These are phyloP conservation scores for Elgaria multicarinata DNA, from an alignment of 2,113 vertebrate species.

Conservation along the genomic window DNA sequence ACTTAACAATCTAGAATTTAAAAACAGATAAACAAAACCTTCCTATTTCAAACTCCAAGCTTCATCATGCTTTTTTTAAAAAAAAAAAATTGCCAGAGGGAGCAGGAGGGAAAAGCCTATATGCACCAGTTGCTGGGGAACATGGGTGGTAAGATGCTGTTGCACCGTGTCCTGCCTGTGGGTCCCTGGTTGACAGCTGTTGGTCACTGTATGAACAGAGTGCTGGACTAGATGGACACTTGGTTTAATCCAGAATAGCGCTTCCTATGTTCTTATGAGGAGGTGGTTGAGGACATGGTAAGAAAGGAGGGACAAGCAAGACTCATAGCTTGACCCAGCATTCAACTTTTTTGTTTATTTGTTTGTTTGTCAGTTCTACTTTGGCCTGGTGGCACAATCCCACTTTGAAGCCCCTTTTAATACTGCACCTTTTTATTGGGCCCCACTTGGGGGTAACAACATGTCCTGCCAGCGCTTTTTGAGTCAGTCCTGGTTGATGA, in stretches of 20 bases:
- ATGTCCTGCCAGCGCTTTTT: not conserved
- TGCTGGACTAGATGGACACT: too few relatives aligned
- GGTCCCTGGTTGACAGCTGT: too few relatives aligned
- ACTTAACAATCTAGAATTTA: not conserved
- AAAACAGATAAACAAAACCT: not conserved
- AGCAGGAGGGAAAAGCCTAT: too few relatives aligned
- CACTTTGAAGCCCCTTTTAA: not conserved
- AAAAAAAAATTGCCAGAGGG: not conserved
- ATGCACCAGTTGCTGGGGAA: too few relatives aligned
- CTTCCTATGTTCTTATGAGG: too few relatives aligned
- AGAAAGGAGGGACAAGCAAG: not conserved
- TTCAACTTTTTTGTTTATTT: not conserved
- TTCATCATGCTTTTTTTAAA: not conserved
- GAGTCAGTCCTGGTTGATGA: not conserved
- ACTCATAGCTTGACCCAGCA: not conserved
- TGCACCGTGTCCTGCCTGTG: too few relatives aligned
- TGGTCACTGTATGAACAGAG: too few relatives aligned
- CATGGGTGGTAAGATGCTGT: too few relatives aligned
- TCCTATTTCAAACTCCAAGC: too few relatives aligned
- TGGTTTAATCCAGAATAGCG: too few relatives aligned
- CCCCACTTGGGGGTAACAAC: not conserved
- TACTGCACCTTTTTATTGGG: not conserved
- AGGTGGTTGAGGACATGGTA: not conserved
- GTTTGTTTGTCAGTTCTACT: not conserved
- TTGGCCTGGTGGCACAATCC: too few relatives aligned